phyloP scores from a whole-genome alignment of 2,888 invertebrate species.

The Drosophila fulvimacula region DNA sequence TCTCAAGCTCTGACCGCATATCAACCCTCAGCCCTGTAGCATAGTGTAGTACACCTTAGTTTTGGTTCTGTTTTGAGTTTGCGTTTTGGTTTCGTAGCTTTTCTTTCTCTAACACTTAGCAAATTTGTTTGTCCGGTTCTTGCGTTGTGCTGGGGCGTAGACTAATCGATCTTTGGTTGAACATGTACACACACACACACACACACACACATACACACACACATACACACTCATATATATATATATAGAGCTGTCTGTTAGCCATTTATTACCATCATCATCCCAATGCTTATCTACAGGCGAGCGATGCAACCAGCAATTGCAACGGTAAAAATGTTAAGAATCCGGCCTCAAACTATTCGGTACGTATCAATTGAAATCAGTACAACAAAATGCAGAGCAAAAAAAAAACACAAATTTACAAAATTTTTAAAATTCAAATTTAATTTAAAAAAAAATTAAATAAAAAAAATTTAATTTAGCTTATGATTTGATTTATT shows the following conservation, averaged over 20 bases:
- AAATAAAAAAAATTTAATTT: background rate
- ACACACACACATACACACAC: background rate
- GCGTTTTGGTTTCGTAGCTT: constrained; percentile 18
- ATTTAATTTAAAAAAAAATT: background rate
- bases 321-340: constrained; percentile 85
- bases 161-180: constrained; percentile 63
- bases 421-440: constrained; percentile 1
- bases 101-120: constrained; percentile 34
- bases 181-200: constrained; percentile 1
- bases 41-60: constrained; percentile 31
- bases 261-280: constrained; percentile 77
- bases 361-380: constrained; percentile 86
- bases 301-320: constrained; percentile 84
- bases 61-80: constrained; percentile 14
- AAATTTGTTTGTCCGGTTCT: constrained; percentile 28
- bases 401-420: constrained; percentile 12
- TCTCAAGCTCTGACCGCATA: constrained; percentile 38
- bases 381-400: constrained; percentile 75
- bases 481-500: constrained; percentile 4
- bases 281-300: constrained; percentile 85
- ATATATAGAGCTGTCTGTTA: constrained; percentile 46
- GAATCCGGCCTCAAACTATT: constrained; percentile 85
- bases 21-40: constrained; percentile 34
- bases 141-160: constrained; percentile 33
- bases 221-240: background rate